These are phyloP conservation scores for Drosophila recens DNA, from an alignment of 2,888 invertebrate genomes.

Conservation along the genomic window DNA sequence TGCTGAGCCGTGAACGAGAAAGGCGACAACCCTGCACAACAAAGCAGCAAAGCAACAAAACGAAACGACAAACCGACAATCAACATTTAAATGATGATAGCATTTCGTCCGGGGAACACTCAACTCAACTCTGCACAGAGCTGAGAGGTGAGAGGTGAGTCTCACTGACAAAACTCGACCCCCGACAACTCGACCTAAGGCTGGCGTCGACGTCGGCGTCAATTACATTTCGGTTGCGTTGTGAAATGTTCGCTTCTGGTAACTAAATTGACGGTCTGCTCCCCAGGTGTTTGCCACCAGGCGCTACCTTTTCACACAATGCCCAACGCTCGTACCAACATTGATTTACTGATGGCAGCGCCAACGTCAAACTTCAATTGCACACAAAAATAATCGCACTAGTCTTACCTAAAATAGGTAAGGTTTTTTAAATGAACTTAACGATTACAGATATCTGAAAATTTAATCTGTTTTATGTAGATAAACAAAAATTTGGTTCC, in stretches of 20 bases:
- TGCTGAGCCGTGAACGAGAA: conserved; percentile 27
- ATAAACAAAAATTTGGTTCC: too few relatives aligned
- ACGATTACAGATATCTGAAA: too few relatives aligned
- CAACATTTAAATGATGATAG: conserved; percentile 70
- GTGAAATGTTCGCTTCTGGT: conserved; percentile 57
- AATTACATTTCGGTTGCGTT: conserved; percentile 67
- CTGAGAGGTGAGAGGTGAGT: conserved; percentile 18
- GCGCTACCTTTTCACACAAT: conserved; percentile 24
- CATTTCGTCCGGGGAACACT: not conserved
- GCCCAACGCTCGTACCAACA: conserved; percentile 44
- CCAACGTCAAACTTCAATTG: conserved; percentile 21
- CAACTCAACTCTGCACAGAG: not conserved
- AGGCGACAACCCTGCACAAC: conserved; percentile 33
- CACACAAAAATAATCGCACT: not conserved
- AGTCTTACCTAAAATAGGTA: not conserved
- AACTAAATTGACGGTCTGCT: conserved; percentile 56
- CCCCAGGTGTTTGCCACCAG: conserved; percentile 30
- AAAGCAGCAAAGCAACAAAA: not conserved
- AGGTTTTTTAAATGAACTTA: not conserved
- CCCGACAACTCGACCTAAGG: conserved; percentile 30
- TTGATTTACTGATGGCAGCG: conserved; percentile 58
- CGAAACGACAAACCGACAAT: conserved; percentile 50
- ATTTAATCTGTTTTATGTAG: too few relatives aligned
- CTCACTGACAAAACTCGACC: conserved; percentile 10
- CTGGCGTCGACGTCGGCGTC: conserved; percentile 33